Percentiles rank a stretch among this genome's conserved stretches.
Evolutionary conservation across 2,888 invertebrate genomes (phyloP).

Genomic region (Plutella xylostella): DNA sequence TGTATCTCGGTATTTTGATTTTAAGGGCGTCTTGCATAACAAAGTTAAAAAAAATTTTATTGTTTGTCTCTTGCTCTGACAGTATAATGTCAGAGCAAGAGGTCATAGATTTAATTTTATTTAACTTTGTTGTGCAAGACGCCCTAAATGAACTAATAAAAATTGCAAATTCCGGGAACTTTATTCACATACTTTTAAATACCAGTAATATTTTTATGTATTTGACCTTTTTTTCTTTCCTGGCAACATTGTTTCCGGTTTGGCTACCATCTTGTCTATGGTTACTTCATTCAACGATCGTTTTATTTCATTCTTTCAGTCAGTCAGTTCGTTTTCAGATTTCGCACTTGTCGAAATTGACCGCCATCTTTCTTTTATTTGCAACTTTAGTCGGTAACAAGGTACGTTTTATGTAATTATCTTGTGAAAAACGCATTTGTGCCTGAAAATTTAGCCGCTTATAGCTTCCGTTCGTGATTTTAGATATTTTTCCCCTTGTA

Average conservation of each 20-base stretch:
- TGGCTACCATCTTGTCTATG: background rate
- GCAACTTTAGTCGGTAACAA: constrained; percentile 52
- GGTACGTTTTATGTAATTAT: constrained; percentile 46
- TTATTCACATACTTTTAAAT: too few relatives aligned
- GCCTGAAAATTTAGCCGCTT: background rate
- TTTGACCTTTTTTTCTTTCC: background rate
- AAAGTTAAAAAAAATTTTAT: too few relatives aligned
- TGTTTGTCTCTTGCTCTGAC: too few relatives aligned
- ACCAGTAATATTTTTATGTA: too few relatives aligned
- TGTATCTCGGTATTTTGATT: too few relatives aligned
- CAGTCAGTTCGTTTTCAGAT: constrained; percentile 17
- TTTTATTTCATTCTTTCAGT: constrained; percentile 26
- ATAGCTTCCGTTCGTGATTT: background rate
- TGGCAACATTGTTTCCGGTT: background rate
- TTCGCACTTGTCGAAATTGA: constrained; percentile 20
- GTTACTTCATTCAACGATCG: constrained; percentile 7
- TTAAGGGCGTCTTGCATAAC: too few relatives aligned
- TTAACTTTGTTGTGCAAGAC: too few relatives aligned
- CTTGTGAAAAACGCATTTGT: constrained; percentile 24
- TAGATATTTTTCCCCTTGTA: background rate
- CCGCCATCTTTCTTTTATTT: constrained; percentile 63
- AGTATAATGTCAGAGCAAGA: too few relatives aligned
- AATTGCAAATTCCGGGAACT: too few relatives aligned
- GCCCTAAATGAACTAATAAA: too few relatives aligned
- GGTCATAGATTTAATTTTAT: too few relatives aligned